Conservation (phyloP, 92 coral and sea anemone species). For the Parazoanthus swiftii region DNA sequence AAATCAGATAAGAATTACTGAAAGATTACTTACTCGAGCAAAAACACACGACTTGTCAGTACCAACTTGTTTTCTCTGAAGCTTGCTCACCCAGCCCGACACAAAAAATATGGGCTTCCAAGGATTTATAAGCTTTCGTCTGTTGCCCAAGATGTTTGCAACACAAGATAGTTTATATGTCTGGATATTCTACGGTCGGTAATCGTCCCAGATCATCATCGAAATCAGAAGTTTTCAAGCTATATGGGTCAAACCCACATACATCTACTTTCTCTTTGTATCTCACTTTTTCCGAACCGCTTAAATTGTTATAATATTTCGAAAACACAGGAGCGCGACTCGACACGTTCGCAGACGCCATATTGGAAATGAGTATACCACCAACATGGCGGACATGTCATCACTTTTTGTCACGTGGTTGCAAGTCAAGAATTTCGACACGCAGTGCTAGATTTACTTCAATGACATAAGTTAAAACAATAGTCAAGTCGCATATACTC, state of each 20-base stretch:
- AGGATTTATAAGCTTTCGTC: conserved; percentile 45
- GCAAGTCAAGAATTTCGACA: conserved; percentile 52
- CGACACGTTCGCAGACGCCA: conserved; percentile 45
- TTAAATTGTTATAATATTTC: conserved; percentile 46
- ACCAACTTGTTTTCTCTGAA: conserved; percentile 33
- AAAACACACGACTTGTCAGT: conserved; percentile 24
- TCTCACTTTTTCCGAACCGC: conserved; percentile 34
- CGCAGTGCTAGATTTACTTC: too few species aligned
- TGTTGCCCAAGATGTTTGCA: conserved; percentile 48
- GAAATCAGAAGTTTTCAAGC: conserved; percentile 26
- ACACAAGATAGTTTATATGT: conserved; percentile 44
- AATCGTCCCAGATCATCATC: conserved; percentile 21
- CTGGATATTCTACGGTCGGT: conserved; percentile 45
- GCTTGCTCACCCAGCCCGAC: conserved; percentile 44
- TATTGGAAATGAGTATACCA: conserved; percentile 43
- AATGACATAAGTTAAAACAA: too few species aligned
- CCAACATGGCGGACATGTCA: conserved; percentile 70
- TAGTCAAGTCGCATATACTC: too few species aligned
- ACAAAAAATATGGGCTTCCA: conserved; percentile 49
- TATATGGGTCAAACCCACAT: conserved; percentile 45
- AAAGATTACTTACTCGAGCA: conserved; percentile 32
- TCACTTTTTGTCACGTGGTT: conserved; percentile 59
- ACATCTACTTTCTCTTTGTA: conserved; percentile 41
- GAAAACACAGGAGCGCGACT: conserved; percentile 30
- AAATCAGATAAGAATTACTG: too few species aligned